Base-by-base conservation (phyloP, 2,797 vertebrate genomes). In the Choloepus didactylus region DNA sequence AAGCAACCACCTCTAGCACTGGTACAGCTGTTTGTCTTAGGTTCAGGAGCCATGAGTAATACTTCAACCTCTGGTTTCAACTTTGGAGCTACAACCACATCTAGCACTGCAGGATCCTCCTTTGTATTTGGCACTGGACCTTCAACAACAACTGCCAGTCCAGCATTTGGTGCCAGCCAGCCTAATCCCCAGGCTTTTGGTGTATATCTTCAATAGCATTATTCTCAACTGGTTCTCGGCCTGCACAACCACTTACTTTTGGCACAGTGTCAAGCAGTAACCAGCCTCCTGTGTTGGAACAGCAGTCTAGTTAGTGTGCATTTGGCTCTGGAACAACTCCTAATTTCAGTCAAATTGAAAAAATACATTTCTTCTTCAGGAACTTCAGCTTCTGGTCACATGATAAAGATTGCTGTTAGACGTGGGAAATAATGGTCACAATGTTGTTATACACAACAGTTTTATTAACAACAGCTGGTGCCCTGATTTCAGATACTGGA, bases 361-460 rank as follows among this genome's bases (percentile, higher is more conserved):
- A 98, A 98, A 97, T 93, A 51, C 97, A 93, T 98, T 86, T 96
- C 99, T 93, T 97, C 99, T 66, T 97, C 99, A 72, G 99, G 98
- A 97, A 98, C 98, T 97, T 95, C 98, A 25, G 98, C 99, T 76
- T 10, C 99, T 89, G 99, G 98, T 87, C 99, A 99, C 95, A 99
- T 99, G 98, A 99, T 99, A 98, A 99, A 99, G 99, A 99, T 99
- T 70, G 99, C 99, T 23, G 98, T 99, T 98, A 99, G 99, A 91
- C 99, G 99, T 98, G 99, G 98, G 97, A 99, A 99, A 98, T 99
- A 99, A 98, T 90, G 96, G 81, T 97, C 97, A 97, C 97, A 88
- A 87, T 93, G 94, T 95, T 90, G 97, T 96, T 98, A 98, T 89
- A 96, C 96, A 94, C 94, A 98, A 97, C 97, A 90, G 92, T 96